A percentile compares a stretch with the other conserved stretches of the same genome.
Conservation (phyloP, 2,113 vertebrate genomes). For the Lophochroa leadbeateri region DNA sequence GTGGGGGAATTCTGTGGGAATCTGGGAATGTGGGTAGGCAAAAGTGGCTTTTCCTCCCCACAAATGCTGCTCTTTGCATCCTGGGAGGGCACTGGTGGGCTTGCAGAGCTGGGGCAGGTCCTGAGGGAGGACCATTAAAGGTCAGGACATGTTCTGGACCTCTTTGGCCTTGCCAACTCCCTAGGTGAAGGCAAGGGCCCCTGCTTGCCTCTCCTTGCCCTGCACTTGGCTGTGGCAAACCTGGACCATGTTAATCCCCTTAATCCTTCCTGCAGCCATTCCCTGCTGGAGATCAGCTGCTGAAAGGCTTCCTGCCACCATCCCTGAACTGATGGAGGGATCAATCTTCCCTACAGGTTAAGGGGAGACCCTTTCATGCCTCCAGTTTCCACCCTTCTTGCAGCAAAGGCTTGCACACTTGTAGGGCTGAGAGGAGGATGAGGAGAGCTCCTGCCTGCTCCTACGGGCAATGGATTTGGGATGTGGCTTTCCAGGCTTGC, state of each 20-base stretch:
- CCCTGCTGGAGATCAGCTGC: background rate
- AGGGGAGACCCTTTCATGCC: fast-evolving
- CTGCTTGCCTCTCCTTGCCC: background rate
- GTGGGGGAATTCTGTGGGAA: background rate
- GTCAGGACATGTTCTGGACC: fast-evolving
- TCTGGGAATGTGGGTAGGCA: fast-evolving
- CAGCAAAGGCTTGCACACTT: background rate
- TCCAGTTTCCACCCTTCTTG: background rate
- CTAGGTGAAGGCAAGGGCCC: background rate
- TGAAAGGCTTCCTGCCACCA: background rate
- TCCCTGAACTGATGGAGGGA: background rate
- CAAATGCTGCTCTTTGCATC: background rate
- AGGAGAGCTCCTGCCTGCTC: background rate
- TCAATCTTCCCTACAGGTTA: background rate
- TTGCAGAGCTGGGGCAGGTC: background rate
- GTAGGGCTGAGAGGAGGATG: background rate
- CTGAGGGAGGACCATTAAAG: background rate
- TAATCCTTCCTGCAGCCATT: background rate
- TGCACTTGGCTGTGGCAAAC: background rate
- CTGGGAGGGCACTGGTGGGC: background rate
- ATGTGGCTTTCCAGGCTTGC: background rate
- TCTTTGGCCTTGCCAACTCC: background rate
- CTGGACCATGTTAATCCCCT: background rate
- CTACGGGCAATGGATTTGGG: background rate
- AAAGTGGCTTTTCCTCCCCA: background rate